A percentile compares a stretch with the other conserved stretches of the same genome.
phyloP scores from a whole-genome alignment of 2,888 invertebrate species.

The Steromphala cineraria region DNA sequence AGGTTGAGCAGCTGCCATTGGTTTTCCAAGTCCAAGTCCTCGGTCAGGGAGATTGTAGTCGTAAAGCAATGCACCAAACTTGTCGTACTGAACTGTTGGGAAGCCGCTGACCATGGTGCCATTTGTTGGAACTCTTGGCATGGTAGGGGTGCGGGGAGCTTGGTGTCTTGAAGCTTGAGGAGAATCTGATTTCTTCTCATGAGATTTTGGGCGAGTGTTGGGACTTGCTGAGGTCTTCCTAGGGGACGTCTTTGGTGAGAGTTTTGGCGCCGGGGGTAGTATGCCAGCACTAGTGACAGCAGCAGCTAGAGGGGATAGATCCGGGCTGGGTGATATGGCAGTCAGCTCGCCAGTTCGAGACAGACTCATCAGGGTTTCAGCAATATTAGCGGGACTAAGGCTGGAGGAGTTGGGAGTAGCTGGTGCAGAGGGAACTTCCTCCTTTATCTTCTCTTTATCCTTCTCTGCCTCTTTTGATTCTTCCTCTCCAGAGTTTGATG shows the following conservation, averaged over 20 bases:
- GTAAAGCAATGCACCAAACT: conserved; percentile 51
- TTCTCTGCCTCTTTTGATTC: not conserved
- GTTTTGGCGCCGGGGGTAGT: not conserved
- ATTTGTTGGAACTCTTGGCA: not conserved
- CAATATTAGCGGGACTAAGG: conserved; percentile 22
- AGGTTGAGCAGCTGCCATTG: conserved; percentile 40
- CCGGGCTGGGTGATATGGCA: not conserved
- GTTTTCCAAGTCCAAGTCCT: conserved; percentile 51
- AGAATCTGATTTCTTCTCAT: conserved; percentile 10
- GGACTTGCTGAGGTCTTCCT: conserved; percentile 15
- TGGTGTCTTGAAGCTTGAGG: not conserved
- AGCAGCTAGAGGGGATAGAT: not conserved
- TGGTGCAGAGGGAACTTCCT: not conserved
- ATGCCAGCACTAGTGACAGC: not conserved
- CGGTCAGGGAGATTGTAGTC: conserved; percentile 68
- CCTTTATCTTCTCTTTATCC: not conserved
- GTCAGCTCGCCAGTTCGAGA: conserved; percentile 6
- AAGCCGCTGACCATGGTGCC: not conserved
- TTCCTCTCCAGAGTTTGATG: not conserved
- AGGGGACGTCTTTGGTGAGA: conserved; percentile 22
- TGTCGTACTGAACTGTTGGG: conserved; percentile 39
- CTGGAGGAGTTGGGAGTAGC: not conserved
- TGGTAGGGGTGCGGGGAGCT: not conserved
- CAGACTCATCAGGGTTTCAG: conserved; percentile 18
- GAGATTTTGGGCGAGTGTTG: not conserved